Evolutionary conservation across 2,797 vertebrate species (phyloP).

Genomic region (Vultur gryphus): DNA sequence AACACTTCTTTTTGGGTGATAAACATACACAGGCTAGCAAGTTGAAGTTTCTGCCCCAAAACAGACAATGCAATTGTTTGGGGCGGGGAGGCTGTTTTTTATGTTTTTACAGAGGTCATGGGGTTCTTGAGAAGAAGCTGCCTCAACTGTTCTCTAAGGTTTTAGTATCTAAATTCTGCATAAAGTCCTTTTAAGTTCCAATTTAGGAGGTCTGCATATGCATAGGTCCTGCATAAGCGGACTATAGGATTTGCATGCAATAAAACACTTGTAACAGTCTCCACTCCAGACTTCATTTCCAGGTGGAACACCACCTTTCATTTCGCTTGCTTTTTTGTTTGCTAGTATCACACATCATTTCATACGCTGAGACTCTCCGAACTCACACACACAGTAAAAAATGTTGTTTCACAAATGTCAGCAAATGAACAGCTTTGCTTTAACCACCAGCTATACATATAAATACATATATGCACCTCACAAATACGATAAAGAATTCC

Average conservation of each 20-base stretch:
- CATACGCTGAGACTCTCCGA: not conserved
- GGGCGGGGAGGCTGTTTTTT: fast-evolving
- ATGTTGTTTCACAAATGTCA: not conserved
- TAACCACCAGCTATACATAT: not conserved
- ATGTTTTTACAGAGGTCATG: not conserved
- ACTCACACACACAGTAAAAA: not conserved
- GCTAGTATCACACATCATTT: not conserved
- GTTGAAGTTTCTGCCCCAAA: not conserved
- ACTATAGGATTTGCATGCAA: not conserved
- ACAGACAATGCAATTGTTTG: not conserved
- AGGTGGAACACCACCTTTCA: not conserved
- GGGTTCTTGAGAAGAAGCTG: not conserved
- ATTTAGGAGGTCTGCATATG: not conserved
- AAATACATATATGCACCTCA: not conserved
- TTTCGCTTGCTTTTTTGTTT: not conserved
- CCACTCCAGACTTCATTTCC: not conserved
- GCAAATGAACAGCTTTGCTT: not conserved
- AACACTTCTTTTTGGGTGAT: not conserved
- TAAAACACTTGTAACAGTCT: not conserved
- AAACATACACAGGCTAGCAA: not conserved
- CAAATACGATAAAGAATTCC: not conserved
- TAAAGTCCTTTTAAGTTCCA: not conserved
- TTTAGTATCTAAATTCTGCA: not conserved
- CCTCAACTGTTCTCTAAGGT: not conserved
- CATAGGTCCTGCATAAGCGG: not conserved